Conservation (phyloP, 2,113 vertebrate genomes). For the Tringa solitaria region DNA sequence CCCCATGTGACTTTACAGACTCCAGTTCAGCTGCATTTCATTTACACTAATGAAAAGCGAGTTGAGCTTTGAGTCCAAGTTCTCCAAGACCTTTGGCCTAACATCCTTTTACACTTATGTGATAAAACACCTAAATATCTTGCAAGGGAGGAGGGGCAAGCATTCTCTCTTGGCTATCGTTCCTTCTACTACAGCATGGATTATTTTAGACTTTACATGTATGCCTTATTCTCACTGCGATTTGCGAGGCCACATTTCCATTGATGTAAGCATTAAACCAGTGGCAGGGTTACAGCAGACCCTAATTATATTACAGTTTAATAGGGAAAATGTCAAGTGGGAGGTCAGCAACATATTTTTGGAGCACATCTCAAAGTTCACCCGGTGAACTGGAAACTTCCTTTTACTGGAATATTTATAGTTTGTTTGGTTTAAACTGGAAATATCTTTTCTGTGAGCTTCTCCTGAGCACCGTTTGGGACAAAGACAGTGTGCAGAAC, state of each 20-base stretch:
- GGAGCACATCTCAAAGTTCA: slow-evolving; percentile 39
- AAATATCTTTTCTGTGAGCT: slow-evolving; percentile 7
- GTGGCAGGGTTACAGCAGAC: not conserved
- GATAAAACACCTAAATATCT: not conserved
- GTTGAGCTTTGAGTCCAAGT: not conserved
- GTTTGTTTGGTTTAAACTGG: slow-evolving; percentile 17
- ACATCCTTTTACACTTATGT: not conserved
- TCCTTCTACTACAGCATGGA: not conserved
- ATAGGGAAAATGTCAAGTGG: slow-evolving; percentile 46
- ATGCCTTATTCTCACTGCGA: not conserved
- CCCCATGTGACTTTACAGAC: rapidly evolving
- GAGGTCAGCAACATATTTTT: slow-evolving; percentile 56
- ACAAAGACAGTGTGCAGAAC: not conserved
- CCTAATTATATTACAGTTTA: slow-evolving; percentile 62
- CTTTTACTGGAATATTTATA: slow-evolving; percentile 51
- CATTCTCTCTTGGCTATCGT: not conserved
- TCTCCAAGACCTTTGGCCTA: not conserved
- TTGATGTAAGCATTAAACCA: slow-evolving; percentile 26
- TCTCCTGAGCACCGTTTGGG: not conserved
- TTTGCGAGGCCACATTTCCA: not conserved
- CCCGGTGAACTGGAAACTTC: not conserved
- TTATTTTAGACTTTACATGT: slow-evolving; percentile 1
- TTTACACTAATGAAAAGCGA: not conserved
- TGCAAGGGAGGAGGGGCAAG: not conserved
- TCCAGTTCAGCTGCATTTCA: not conserved